Evolutionary conservation across 2,797 vertebrate species (phyloP).

Genomic region (Myoxocephalus aenaeus): DNA sequence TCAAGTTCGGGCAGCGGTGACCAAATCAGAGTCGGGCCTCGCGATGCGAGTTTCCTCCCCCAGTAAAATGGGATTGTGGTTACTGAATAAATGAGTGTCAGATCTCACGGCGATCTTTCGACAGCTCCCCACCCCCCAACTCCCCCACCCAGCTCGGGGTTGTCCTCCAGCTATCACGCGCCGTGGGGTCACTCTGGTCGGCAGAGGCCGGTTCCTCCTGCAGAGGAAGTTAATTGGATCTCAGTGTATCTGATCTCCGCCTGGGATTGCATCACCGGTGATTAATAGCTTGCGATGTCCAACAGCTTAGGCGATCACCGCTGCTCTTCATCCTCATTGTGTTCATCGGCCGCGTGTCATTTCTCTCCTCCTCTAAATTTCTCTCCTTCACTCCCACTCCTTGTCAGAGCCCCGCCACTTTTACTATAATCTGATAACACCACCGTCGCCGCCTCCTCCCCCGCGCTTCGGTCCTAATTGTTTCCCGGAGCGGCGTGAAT

Average conservation of each 20-base stretch:
- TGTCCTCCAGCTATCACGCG: slow-evolving; percentile 37
- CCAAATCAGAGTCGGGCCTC: slow-evolving; percentile 28
- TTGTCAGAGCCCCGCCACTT: slow-evolving; percentile 16
- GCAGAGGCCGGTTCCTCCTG: slow-evolving; percentile 38
- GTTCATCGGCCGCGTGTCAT: slow-evolving; percentile 36
- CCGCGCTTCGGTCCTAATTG: neutral
- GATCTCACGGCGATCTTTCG: slow-evolving; percentile 50
- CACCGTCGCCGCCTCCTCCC: neutral
- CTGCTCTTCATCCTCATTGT: slow-evolving; percentile 62
- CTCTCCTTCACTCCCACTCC: slow-evolving; percentile 24
- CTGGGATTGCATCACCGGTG: slow-evolving; percentile 58
- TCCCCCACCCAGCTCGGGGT: slow-evolving; percentile 22
- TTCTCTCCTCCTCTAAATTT: slow-evolving; percentile 28
- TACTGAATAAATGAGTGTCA: slow-evolving; percentile 56
- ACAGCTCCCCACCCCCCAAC: slow-evolving; percentile 45
- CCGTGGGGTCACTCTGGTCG: slow-evolving; percentile 40
- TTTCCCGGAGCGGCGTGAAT: slow-evolving; percentile 8
- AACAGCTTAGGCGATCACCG: slow-evolving; percentile 66
- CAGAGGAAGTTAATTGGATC: slow-evolving; percentile 76
- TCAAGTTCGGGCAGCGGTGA: slow-evolving; percentile 33
- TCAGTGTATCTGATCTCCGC: slow-evolving; percentile 63
- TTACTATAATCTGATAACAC: slow-evolving; percentile 12
- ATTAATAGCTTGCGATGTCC: slow-evolving; percentile 72
- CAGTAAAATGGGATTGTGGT: slow-evolving; percentile 12
- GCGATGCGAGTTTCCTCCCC: slow-evolving; percentile 35